Evolutionary conservation across 2,797 vertebrate genomes (phyloP), one percentile per base, ranked within the genome.

Genomic region (Vultur gryphus): DNA sequence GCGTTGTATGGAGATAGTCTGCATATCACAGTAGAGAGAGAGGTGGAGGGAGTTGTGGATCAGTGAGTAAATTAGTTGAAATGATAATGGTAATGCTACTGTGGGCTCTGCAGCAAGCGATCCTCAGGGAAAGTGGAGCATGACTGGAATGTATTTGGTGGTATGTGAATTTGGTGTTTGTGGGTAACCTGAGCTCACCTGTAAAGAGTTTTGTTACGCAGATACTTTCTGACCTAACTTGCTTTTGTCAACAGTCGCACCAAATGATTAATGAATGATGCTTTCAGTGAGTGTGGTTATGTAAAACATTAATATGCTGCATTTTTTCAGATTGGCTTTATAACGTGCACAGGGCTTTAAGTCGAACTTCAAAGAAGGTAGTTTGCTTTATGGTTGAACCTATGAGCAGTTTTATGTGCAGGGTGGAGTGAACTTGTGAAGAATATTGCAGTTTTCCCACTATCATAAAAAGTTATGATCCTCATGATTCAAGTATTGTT

Each of bases 391-490:
- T 93, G 88, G 85, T 5, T 57, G 61, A 76, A 96, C 95, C 96
- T 93, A 10, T 55, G 93, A 96, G 93, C 95, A 57, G 91, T 93
- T 96, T 97, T 97, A 95, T 95, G 85, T 78, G 64, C 58, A 79
- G 91, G 95, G 95, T 93, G 94, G 95, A 91, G 93, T 5, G 69
- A 78, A 20, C 88, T 95, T 48, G 44, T 31, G 65, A 76, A 79
- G 96, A 88, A 90, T 82, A 82, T 88, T 95, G 93, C 93, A 80
- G 94, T 90, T 95, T 94, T 97, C 94, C 92, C 89, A 89, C 84
- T 82, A 84, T 67, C 95, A 93, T 97, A 96, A 96, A 94, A 95
- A 95, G 88, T 97, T 97, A 93, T 61, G 91, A 76, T 84, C 17
- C 69, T 80, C 69, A 18, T 72, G 95, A 90, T 94, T 43, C 72